phyloP scores from a whole-genome alignment of 2,888 invertebrate species.

The Oscheius myriophilus region DNA sequence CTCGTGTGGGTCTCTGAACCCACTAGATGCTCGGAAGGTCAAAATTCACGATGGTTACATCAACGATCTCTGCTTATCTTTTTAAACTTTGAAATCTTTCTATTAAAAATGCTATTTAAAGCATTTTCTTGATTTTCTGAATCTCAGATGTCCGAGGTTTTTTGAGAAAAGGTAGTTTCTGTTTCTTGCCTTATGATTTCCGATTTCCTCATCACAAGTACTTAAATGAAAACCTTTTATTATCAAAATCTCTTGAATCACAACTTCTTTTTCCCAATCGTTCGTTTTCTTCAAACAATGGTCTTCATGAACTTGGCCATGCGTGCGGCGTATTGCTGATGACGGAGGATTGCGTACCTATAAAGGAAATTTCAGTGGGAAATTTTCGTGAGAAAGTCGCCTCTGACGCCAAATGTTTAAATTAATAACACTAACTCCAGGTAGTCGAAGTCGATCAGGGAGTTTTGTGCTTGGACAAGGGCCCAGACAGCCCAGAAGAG shows the following conservation, averaged over 20 bases:
- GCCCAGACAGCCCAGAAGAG: slow-evolving; percentile 69
- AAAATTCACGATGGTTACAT: too few species aligned
- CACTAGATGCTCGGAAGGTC: too few species aligned
- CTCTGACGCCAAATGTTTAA: background rate
- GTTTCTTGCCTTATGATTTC: too few species aligned
- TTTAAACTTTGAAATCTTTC: too few species aligned
- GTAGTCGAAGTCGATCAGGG: slow-evolving; percentile 67
- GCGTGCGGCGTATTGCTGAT: slow-evolving; percentile 40
- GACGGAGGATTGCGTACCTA: slow-evolving; percentile 42
- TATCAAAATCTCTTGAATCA: background rate
- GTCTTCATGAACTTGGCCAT: slow-evolving; percentile 16
- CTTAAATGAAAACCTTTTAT: background rate
- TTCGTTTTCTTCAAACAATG: background rate
- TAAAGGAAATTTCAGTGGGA: slow-evolving; percentile 12
- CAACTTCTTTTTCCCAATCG: background rate
- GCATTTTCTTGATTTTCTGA: too few species aligned
- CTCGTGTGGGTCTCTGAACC: too few species aligned
- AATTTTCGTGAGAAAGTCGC: background rate
- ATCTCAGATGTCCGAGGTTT: too few species aligned
- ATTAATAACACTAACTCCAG: slow-evolving; percentile 48
- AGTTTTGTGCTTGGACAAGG: slow-evolving; percentile 64
- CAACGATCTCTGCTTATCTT: too few species aligned
- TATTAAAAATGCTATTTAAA: too few species aligned
- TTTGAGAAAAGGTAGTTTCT: too few species aligned
- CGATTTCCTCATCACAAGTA: too few species aligned